Evolutionary conservation across 2,113 vertebrate genomes (phyloP).

Genomic region (Ochotona curzoniae): DNA sequence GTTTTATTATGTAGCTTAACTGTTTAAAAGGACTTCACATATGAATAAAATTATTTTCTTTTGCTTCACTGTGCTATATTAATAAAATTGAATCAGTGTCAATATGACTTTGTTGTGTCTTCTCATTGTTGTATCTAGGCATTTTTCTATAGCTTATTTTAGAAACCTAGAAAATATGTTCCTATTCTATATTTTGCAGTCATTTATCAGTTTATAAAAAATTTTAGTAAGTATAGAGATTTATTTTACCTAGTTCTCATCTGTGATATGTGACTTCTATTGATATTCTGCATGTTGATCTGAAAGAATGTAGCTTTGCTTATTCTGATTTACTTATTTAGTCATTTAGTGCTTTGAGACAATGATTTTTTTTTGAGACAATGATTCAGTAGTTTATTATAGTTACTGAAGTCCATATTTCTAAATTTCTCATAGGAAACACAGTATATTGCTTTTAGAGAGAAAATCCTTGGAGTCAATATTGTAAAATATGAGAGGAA

Average conservation of each 20-base stretch:
- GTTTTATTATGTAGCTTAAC: background rate
- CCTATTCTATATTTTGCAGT: background rate
- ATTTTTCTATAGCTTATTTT: background rate
- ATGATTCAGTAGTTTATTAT: conserved; percentile 57
- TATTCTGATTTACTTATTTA: conserved; percentile 54
- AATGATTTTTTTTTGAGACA: conserved; percentile 28
- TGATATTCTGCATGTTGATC: conserved; percentile 48
- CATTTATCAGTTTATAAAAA: conserved; percentile 27
- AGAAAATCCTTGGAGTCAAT: conserved; percentile 34
- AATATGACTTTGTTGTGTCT: background rate
- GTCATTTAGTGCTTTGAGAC: conserved; percentile 27
- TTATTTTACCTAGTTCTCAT: background rate
- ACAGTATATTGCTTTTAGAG: conserved; percentile 47
- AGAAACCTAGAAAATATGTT: background rate
- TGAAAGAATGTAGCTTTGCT: conserved; percentile 53
- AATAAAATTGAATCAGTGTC: background rate
- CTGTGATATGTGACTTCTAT: conserved; percentile 35
- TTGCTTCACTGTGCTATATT: background rate
- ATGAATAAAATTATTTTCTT: background rate
- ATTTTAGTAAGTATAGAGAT: background rate
- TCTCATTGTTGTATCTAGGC: background rate
- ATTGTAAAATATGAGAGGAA: conserved; percentile 62
- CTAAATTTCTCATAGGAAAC: conserved; percentile 30
- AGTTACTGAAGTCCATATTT: conserved; percentile 35
- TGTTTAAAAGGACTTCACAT: background rate